Percentiles rank a stretch among this genome's conserved stretches.
Conservation (phyloP, 1,140 invertebrate species). For the Drosophila simulans region DNA sequence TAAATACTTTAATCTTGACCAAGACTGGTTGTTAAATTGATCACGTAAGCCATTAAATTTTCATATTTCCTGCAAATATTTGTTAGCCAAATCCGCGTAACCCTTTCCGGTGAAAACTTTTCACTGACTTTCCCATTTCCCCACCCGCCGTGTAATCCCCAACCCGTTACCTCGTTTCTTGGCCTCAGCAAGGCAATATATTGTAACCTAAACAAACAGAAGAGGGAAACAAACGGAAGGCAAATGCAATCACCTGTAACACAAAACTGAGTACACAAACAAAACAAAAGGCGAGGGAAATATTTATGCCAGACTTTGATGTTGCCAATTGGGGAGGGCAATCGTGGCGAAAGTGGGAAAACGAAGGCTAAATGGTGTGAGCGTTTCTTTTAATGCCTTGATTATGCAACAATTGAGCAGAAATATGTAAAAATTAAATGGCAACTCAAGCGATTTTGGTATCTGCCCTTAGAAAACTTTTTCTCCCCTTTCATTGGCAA, state of each 20-base stretch:
- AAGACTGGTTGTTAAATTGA: conserved; percentile 1
- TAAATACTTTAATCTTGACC: not conserved
- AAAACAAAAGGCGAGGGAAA: conserved; percentile 65
- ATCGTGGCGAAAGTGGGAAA: conserved; percentile 18
- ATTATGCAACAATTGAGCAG: conserved; percentile 63
- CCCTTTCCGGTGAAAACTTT: conserved; percentile 16
- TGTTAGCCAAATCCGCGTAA: conserved; percentile 31
- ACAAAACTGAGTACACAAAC: conserved; percentile 78
- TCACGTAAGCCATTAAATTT: conserved; percentile 48
- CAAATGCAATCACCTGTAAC: conserved; percentile 81
- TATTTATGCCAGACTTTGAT: conserved; percentile 69
- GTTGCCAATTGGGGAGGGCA: conserved; percentile 63
- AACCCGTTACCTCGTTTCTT: conserved; percentile 28
- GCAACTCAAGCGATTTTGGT: conserved; percentile 58
- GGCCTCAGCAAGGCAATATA: conserved; percentile 49
- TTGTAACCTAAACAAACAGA: conserved; percentile 74
- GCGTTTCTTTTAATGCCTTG: conserved; percentile 69
- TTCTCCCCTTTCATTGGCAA: conserved; percentile 55
- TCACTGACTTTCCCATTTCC: not conserved
- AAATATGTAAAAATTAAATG: conserved; percentile 58
- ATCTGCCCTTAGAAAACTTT: conserved; percentile 41
- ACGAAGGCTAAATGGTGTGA: conserved; percentile 38
- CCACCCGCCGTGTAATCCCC: conserved; percentile 1
- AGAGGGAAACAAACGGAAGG: conserved; percentile 26
- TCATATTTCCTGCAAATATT: conserved; percentile 58